Base-by-base conservation (phyloP, 2,113 vertebrate genomes). In the Nanorana parkeri region DNA sequence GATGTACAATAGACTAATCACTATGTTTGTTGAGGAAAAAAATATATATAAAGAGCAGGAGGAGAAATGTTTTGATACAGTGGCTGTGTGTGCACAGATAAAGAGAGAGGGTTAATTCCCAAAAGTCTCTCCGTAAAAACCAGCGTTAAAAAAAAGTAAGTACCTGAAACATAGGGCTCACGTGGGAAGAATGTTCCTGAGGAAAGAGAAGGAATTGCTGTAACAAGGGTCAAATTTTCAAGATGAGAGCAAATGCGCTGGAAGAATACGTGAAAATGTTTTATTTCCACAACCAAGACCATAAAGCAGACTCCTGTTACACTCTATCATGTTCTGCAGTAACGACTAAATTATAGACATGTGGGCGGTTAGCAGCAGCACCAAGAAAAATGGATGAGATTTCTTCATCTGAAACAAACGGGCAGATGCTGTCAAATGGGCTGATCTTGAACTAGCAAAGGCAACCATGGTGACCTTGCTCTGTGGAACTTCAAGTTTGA, bases 91-190 rank as follows among this genome's bases (percentile, higher is more conserved):
- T 47, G 66, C 69, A 52, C 32, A 24, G 36, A 63, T 71, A 69
- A 72, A 80, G 32, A 67, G 23, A 80, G 32, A 47, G 56, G 78
- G 78, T 71, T 61, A 64, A 71, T 36, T 80, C 68, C 24, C 55
- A 26, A 47, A 24, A 61, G 67, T 56, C 28, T 71, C 69, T 71
- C 66, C 7, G 47, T 52, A 47, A 26, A 63, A 47, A 71, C 63
- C 32, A 41, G 36, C 5, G 24, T 61, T 61, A 41, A 65, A 78
- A 78, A 17, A 76, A 47, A 47, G 41, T 10, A 47, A 47, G 19
- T 13, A 47, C 19, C 4, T 41, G 29, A 69, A 21, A 16, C 28
- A 5, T 55, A 32, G 24, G 24, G 58, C 47, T 36, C 20, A 29
- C 17, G 17, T 32, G 68, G 68, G 68, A 52, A 63, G 23, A 61